Evolutionary conservation across 2,888 invertebrate species (phyloP).

Genomic region (Apamea monoglypha): DNA sequence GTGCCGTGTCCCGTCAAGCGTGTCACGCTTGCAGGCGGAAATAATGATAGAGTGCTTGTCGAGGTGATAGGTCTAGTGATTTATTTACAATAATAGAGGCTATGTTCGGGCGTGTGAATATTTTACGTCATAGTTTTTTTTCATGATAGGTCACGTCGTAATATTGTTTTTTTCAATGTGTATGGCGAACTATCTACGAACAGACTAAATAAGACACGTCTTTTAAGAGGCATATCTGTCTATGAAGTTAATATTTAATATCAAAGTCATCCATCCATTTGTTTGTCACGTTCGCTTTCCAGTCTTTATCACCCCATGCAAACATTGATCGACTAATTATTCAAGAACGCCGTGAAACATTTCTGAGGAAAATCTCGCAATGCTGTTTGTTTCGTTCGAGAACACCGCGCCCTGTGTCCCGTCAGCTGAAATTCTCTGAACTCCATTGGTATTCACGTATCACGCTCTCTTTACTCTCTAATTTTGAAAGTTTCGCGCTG

Average conservation of each 20-base stretch:
- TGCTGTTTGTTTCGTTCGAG: neutral
- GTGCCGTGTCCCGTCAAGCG: slow-evolving; percentile 36
- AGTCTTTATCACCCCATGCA: neutral
- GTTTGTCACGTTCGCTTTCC: neutral
- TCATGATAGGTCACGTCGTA: neutral
- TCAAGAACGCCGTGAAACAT: neutral
- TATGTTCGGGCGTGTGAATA: neutral
- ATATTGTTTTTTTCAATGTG: neutral
- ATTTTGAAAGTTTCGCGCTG: slow-evolving; percentile 1
- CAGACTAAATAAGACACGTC: too few species aligned
- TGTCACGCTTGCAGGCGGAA: slow-evolving; percentile 26
- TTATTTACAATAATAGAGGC: neutral
- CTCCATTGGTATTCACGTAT: slow-evolving; percentile 19
- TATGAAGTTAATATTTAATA: too few species aligned
- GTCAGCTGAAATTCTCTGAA: slow-evolving; percentile 1
- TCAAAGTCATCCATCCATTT: neutral
- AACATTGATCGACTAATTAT: neutral
- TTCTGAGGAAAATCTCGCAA: neutral
- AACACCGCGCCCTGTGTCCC: neutral
- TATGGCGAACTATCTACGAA: neutral
- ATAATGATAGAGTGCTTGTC: slow-evolving; percentile 30
- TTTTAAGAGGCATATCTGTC: neutral
- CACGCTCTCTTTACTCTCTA: slow-evolving; percentile 4
- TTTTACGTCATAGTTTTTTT: neutral
- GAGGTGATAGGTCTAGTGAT: slow-evolving; percentile 1